Conservation (phyloP, 2,888 invertebrate species). For the Ametastegia equiseti region DNA sequence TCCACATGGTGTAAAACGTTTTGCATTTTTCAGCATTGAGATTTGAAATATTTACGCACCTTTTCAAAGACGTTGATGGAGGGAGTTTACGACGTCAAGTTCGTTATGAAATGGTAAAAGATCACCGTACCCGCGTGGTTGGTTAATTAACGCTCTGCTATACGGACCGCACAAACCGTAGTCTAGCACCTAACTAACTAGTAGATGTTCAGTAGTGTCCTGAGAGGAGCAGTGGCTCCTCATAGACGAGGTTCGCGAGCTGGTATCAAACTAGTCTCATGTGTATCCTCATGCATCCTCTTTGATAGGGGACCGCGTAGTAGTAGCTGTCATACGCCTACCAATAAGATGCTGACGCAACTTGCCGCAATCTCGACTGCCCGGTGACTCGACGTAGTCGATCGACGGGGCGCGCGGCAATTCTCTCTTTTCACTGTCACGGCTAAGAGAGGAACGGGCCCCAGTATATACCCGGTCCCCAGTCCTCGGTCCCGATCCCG, state of each 20-base stretch:
- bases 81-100: slow-evolving; percentile 38
- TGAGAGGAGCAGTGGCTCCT: background rate
- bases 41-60: slow-evolving; percentile 17
- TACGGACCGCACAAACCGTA: slow-evolving; percentile 36
- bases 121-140: background rate
- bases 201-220: slow-evolving; percentile 24
- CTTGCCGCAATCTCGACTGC: slow-evolving; percentile 68
- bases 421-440: slow-evolving; percentile 48
- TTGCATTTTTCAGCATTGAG: background rate
- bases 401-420: slow-evolving; percentile 37
- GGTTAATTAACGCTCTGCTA: slow-evolving; percentile 38
- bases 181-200: slow-evolving; percentile 40
- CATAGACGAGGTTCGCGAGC: slow-evolving; percentile 24
- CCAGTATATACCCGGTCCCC: too few relatives aligned
- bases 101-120: slow-evolving; percentile 37
- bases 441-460: slow-evolving; percentile 42
- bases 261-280: slow-evolving; percentile 30
- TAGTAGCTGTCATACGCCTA: slow-evolving; percentile 63
- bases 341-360: slow-evolving; percentile 74
- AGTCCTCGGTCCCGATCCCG: slow-evolving; percentile 65
- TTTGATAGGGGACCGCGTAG: slow-evolving; percentile 70
- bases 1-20: too few relatives aligned
- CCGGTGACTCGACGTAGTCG: slow-evolving; percentile 64
- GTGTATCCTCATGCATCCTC: slow-evolving; percentile 54
- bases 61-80: background rate